Evolutionary conservation across 2,888 invertebrate genomes (phyloP), one percentile per base, ranked within the genome.

Genomic region (Neoaliturus tenellus): DNA sequence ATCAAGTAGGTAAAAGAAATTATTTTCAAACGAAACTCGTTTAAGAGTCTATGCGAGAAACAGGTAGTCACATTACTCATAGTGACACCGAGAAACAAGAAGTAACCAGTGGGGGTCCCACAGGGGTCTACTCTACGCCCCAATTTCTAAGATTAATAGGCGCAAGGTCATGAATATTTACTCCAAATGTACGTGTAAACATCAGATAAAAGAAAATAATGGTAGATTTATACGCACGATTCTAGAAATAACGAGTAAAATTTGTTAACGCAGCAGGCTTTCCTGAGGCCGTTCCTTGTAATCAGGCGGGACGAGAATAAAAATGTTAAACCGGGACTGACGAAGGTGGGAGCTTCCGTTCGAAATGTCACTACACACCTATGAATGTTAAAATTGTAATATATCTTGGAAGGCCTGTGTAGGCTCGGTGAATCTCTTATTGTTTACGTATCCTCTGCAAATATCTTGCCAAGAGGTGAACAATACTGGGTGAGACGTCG

Each of bases 141-240:
- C 55, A 78, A 48, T 78, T 78, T 48, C 55, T 78, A 33, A 20
- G 51, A 78, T 78, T 31, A 78, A 78, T 78, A 25, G 55, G 10
- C 20, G 6, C 78, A 31, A 51, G 23, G 33, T 35, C 33, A 78
- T 78, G 78, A 78, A 78, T 78, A 78, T 78, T 55, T 48, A 55
- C 55, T 35, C 51, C 78, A 51, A 78, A 55, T 23, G 48, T 35
- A 78, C 78, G 78, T 78, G 78, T 78, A 78, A 78, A 78, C 78
- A 78, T 48, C 55, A 55, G 78, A 55, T 78, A 78, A 78, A 78
- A 55, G 31, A 55, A 55, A 78, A 78, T 78, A 78, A 78, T 78
- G 78, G 78, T 10, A 51, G 35, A 33, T 78, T 78, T 78, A 78
- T 78, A 51, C 78, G 23, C 23, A 41, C 14, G 41, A 20, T 71